Conservation (phyloP, 2,113 vertebrate genomes). For the Sakesphorus luctuosus region DNA sequence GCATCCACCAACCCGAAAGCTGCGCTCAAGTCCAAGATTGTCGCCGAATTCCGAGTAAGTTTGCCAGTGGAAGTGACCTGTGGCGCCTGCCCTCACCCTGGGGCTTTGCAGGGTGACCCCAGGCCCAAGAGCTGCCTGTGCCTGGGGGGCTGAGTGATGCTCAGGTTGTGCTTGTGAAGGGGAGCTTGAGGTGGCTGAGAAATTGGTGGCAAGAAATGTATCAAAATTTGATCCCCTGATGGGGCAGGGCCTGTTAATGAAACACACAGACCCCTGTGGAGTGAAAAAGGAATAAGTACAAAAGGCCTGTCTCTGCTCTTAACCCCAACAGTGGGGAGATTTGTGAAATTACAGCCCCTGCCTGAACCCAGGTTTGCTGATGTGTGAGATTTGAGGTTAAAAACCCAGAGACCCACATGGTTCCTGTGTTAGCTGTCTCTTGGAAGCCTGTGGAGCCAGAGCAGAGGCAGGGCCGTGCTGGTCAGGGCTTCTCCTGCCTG, state of each 20-base stretch:
- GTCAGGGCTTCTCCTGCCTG: neutral
- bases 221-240: neutral
- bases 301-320: neutral
- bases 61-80: neutral
- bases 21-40: conserved; percentile 95
- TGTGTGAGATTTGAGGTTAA: neutral
- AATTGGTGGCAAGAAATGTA: neutral
- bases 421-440: neutral
- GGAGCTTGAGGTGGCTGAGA: neutral
- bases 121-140: neutral
- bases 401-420: rapidly evolving
- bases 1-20: conserved; percentile 86
- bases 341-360: neutral
- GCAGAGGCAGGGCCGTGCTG: neutral
- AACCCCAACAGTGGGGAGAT: no score
- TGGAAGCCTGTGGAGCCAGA: rapidly evolving
- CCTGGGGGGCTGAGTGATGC: neutral
- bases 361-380: neutral
- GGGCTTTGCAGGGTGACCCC: neutral
- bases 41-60: conserved; percentile 96
- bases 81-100: neutral
- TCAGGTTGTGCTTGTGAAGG: neutral
- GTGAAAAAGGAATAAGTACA: neutral
- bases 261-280: neutral
- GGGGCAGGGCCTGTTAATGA: neutral